Evolutionary conservation across 2,113 vertebrate genomes (phyloP).

Genomic region (Microcebus griseorufus): DNA sequence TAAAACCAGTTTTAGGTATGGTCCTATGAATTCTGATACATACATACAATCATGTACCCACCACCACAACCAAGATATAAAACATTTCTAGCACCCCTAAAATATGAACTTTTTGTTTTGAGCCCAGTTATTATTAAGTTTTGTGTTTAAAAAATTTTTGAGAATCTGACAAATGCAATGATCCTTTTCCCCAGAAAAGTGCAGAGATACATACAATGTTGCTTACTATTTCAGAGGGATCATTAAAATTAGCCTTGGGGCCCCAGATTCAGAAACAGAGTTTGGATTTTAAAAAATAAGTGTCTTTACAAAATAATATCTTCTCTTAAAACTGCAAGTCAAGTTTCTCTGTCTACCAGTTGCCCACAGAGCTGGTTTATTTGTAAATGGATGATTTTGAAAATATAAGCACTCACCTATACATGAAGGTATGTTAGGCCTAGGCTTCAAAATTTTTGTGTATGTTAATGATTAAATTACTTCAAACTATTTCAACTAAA

Average conservation of each 20-base stretch:
- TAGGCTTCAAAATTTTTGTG: neutral
- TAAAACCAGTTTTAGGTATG: neutral
- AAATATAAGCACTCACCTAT: neutral
- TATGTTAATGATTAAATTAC: neutral
- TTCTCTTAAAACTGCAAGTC: neutral
- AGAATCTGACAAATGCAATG: neutral
- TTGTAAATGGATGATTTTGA: neutral
- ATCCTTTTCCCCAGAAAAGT: neutral
- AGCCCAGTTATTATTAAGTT: neutral
- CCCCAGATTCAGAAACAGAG: neutral
- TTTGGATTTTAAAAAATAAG: neutral
- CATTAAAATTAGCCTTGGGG: neutral
- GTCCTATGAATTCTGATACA: neutral
- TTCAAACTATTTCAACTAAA: neutral
- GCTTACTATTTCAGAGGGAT: neutral
- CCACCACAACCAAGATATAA: neutral
- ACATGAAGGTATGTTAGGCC: neutral
- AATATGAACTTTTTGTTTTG: neutral
- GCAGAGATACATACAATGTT: neutral
- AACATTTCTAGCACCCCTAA: neutral
- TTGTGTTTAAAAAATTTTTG: neutral
- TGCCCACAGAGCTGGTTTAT: neutral
- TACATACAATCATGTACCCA: neutral
- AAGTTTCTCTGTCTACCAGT: neutral
- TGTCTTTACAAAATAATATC: neutral